Conservation (phyloP, 2,113 vertebrate genomes). For the Amblyornis subalaris region DNA sequence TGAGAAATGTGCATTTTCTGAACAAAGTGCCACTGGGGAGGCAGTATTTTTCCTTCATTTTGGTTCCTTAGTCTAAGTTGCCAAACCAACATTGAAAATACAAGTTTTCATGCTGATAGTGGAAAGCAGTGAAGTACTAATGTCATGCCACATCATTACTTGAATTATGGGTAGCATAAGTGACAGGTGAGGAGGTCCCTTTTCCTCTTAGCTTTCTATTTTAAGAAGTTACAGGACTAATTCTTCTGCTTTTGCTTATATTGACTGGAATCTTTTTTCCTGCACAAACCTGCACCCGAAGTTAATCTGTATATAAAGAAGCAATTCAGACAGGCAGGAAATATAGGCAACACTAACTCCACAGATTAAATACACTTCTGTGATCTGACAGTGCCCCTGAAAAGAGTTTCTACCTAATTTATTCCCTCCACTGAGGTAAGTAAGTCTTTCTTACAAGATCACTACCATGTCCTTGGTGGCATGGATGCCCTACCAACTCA, state of each 20-base stretch:
- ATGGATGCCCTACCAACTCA: neutral
- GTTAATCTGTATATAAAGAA: neutral
- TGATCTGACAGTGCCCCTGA: constrained; percentile 1
- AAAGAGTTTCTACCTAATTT: neutral
- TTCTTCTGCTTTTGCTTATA: neutral
- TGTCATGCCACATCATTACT: neutral
- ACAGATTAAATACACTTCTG: neutral
- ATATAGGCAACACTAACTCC: neutral
- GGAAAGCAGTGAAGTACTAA: neutral
- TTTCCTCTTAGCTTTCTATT: neutral
- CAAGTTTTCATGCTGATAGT: neutral
- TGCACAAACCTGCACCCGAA: neutral
- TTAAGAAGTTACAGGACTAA: neutral
- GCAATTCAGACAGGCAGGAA: neutral
- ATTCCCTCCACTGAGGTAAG: neutral
- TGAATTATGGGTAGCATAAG: neutral
- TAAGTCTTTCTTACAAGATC: neutral
- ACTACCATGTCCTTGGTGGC: neutral
- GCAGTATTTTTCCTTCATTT: neutral
- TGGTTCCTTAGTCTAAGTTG: neutral
- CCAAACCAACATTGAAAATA: neutral
- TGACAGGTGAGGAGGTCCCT: neutral
- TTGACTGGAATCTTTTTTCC: neutral
- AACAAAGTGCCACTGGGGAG: neutral
- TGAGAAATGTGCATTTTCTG: neutral